Evolutionary conservation across 1,140 invertebrate species (phyloP), one percentile per base, ranked within the genome.

Genomic region (Tetramorium simillimum): DNA sequence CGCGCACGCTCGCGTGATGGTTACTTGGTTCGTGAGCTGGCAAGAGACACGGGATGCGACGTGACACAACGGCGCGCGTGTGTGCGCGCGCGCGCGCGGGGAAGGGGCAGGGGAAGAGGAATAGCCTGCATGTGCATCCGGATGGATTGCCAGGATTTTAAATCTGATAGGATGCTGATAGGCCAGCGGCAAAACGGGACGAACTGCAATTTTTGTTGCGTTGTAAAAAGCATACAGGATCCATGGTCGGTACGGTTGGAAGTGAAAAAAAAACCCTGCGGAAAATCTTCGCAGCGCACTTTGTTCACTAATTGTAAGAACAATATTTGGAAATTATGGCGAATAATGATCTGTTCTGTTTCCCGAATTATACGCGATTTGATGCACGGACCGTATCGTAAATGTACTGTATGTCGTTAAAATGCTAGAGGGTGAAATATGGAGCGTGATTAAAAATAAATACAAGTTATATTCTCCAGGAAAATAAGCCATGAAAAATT

Each of bases 91-190:
- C 33, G 3, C 21, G 24, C 12, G n/a, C 14, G 4, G 9, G 37
- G 62, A 1, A 14, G 14, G 16, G 24, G 16, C 24, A 24, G 16
- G 53, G 40, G 14, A 58, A 33, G 53, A 58, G 37, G 40, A 24
- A 80, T 84, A 40, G 84, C 81, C 73, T 43, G 73, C 40, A 69
- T 80, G 81, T 77, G 56, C 75, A 75, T 56, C 58, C 73, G 51
- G 65, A 86, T 69, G 75, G 88, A 88, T 89, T 88, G 82, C 82
- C 53, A 24, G 70, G 81, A 88, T 89, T 89, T 89, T 87, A 86
- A 86, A 89, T 89, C 73, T 60, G 88, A 89, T 89, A 78, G 87
- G 73, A 86, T 62, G 70, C 81, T 46, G 67, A 88, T 89, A 76
- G 81, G 62, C 46, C 43, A 51, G 65, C 73, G 69, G 78, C 78